phyloP scores from a whole-genome alignment of 2,113 vertebrate genomes.

The Zonotrichia leucophrys region DNA sequence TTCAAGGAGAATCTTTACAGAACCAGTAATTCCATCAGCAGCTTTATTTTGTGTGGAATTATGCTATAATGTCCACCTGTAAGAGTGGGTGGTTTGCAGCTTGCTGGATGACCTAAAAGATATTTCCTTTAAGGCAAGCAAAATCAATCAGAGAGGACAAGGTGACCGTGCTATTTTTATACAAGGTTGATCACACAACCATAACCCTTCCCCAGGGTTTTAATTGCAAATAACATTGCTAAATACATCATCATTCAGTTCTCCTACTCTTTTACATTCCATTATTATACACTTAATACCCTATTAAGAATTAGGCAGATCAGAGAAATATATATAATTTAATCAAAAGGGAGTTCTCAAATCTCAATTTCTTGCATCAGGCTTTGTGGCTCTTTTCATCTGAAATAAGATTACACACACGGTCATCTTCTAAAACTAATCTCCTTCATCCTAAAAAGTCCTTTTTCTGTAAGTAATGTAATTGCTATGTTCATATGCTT shows the following conservation, averaged over 20 bases:
- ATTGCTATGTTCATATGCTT: neutral
- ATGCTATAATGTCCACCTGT: neutral
- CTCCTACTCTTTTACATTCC: neutral
- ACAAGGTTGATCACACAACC: neutral
- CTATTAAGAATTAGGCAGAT: neutral
- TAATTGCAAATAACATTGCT: constrained; percentile 22
- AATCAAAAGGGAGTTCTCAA: neutral
- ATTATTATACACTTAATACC: neutral
- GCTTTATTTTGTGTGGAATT: neutral
- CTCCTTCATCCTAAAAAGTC: neutral
- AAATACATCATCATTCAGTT: neutral
- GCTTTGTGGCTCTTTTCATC: neutral
- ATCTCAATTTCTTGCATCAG: neutral
- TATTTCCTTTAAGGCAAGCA: neutral
- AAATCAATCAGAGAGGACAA: constrained; percentile 29
- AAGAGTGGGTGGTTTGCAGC: neutral
- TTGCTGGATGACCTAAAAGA: neutral
- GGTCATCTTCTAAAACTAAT: neutral
- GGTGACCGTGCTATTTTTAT: constrained; percentile 46
- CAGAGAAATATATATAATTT: neutral
- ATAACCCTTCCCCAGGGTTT: neutral
- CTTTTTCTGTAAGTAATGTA: neutral
- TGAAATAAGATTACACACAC: neutral
- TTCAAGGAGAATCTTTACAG: neutral
- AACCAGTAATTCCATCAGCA: neutral